phyloP scores from a whole-genome alignment of 2,888 invertebrate species.

The Miltochrista miniata region DNA sequence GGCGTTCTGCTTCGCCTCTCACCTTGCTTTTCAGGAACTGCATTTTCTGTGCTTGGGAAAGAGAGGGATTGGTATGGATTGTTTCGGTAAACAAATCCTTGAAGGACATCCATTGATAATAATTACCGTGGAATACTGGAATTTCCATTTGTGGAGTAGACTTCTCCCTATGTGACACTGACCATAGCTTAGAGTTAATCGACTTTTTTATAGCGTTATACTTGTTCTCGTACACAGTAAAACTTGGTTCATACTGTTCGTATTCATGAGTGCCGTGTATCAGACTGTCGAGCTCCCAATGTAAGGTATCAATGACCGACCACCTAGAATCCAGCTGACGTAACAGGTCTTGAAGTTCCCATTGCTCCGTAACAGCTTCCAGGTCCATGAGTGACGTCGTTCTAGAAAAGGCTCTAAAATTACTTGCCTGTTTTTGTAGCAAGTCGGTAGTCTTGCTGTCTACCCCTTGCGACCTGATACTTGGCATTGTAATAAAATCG shows the following conservation, averaged over 20 bases:
- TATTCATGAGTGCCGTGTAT: not conserved
- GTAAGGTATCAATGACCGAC: constrained; percentile 1
- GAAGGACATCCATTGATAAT: constrained; percentile 8
- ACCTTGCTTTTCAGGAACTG: constrained; percentile 4
- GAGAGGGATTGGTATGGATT: constrained; percentile 3
- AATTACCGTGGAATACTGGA: constrained; percentile 8
- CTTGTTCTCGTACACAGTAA: not conserved
- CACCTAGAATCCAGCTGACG: not conserved
- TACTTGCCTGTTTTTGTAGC: not conserved
- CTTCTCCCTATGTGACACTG: constrained; percentile 5
- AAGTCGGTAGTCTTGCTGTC: not conserved
- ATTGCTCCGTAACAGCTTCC: not conserved
- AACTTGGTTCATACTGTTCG: not conserved
- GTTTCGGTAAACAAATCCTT: constrained; percentile 13
- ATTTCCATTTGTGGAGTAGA: constrained; percentile 13
- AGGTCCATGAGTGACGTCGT: not conserved
- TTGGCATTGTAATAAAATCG: no score
- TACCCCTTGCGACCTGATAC: no score
- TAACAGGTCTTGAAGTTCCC: not conserved
- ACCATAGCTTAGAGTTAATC: constrained; percentile 10
- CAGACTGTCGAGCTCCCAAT: constrained; percentile 6
- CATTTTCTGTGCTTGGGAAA: not conserved
- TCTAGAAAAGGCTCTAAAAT: not conserved
- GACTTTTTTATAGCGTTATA: constrained; percentile 1
- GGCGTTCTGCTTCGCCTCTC: constrained; percentile 4